Percentiles rank a stretch among this genome's conserved stretches.
phyloP scores from a whole-genome alignment of 2,113 vertebrate genomes.

The Fulmarus glacialis region DNA sequence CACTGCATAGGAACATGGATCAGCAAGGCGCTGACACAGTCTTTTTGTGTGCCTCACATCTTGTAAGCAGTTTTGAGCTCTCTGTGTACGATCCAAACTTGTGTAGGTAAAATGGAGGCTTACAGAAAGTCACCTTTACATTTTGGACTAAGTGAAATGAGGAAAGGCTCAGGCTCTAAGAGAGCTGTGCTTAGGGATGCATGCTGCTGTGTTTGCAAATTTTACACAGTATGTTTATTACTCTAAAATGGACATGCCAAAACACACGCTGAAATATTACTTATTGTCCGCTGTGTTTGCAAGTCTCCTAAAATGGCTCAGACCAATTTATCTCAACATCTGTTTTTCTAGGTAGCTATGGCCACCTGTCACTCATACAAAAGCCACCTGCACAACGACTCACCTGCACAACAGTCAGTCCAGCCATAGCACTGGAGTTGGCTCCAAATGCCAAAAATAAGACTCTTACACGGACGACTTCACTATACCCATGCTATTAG shows the following conservation, averaged over 20 bases:
- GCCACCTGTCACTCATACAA: background rate
- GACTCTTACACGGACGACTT: background rate
- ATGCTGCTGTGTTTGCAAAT: background rate
- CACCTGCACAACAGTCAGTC: background rate
- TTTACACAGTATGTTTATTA: background rate
- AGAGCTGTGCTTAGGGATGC: background rate
- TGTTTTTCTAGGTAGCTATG: background rate
- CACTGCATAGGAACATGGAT: background rate
- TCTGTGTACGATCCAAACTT: background rate
- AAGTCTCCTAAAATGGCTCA: background rate
- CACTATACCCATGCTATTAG: background rate
- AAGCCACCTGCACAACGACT: background rate
- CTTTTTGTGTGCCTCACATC: background rate
- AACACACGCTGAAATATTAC: background rate
- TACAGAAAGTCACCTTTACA: background rate
- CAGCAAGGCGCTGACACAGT: background rate
- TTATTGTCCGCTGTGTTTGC: background rate
- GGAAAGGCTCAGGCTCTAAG: background rate
- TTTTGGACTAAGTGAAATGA: background rate
- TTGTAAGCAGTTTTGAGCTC: background rate
- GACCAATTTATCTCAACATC: background rate
- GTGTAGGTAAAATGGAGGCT: background rate
- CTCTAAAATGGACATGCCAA: background rate
- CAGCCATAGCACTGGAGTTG: background rate
- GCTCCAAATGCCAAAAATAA: background rate